These are phyloP conservation scores for Corythaixoides concolor DNA, from an alignment of 2,113 vertebrate genomes.

Conservation along the genomic window DNA sequence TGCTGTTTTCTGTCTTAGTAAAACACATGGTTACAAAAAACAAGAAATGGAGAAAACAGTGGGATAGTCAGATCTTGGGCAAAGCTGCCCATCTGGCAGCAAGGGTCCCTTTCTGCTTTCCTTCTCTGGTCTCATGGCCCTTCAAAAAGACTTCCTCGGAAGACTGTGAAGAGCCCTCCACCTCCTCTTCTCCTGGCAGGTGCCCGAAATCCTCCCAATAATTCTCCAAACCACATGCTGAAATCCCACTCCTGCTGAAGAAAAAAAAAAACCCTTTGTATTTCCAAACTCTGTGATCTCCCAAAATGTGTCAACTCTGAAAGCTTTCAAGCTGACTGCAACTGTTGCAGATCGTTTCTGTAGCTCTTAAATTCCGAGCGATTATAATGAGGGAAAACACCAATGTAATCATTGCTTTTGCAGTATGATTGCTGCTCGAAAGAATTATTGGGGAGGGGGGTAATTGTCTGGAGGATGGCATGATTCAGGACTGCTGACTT, in stretches of 20 bases:
- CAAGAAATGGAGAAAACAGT: background rate
- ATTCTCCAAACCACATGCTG: background rate
- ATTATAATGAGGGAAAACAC: background rate
- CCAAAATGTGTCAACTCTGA: background rate
- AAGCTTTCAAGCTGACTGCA: background rate
- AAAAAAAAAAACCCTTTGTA: background rate
- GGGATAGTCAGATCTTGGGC: background rate
- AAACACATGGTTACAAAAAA: background rate
- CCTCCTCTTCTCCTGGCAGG: background rate
- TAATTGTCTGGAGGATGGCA: slow-evolving; percentile 19
- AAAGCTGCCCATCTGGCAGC: background rate
- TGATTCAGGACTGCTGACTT: slow-evolving; percentile 55
- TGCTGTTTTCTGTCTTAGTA: background rate
- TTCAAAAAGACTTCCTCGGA: background rate
- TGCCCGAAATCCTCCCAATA: background rate
- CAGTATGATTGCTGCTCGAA: background rate
- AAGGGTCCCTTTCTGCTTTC: background rate
- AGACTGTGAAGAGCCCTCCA: background rate
- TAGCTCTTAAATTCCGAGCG: background rate
- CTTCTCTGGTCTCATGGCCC: background rate
- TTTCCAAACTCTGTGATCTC: background rate
- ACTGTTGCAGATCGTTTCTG: background rate
- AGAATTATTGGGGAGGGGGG: slow-evolving; percentile 1
- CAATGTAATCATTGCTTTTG: background rate
- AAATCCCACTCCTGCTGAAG: background rate